phyloP scores from a whole-genome alignment of 2,888 invertebrate genomes.

The Drosophila recens region DNA sequence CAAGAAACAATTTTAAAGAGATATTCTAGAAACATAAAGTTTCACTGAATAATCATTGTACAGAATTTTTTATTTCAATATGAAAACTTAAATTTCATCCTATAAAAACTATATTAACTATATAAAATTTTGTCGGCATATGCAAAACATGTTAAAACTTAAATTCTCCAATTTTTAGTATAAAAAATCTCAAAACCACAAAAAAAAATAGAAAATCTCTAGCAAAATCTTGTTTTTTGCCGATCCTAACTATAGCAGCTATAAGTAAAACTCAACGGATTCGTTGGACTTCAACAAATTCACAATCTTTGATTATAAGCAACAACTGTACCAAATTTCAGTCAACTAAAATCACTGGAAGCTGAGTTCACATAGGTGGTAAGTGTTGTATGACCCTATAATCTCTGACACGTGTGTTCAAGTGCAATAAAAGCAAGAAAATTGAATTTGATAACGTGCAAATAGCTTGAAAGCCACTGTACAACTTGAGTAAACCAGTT shows the following conservation, averaged over 20 bases:
- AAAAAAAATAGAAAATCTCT: too few relatives aligned
- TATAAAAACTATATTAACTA: background rate
- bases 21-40: background rate
- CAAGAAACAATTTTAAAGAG: too few relatives aligned
- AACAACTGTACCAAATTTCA: constrained; percentile 1
- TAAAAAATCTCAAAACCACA: background rate
- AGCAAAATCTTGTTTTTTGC: background rate
- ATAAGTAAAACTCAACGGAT: background rate
- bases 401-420: background rate
- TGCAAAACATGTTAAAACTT: background rate
- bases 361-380: background rate
- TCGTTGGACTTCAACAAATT: background rate
- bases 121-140: too few relatives aligned
- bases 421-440: background rate
- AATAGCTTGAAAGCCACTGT: constrained; percentile 17
- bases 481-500: constrained; percentile 4
- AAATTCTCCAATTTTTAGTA: background rate
- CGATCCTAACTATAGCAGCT: background rate
- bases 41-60: background rate
- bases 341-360: background rate
- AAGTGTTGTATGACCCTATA: background rate
- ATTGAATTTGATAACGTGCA: background rate
- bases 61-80: background rate
- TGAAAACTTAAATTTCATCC: background rate
- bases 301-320: background rate